Evolutionary conservation across 1,140 invertebrate species (phyloP).

Genomic region (Argopecten irradians): DNA sequence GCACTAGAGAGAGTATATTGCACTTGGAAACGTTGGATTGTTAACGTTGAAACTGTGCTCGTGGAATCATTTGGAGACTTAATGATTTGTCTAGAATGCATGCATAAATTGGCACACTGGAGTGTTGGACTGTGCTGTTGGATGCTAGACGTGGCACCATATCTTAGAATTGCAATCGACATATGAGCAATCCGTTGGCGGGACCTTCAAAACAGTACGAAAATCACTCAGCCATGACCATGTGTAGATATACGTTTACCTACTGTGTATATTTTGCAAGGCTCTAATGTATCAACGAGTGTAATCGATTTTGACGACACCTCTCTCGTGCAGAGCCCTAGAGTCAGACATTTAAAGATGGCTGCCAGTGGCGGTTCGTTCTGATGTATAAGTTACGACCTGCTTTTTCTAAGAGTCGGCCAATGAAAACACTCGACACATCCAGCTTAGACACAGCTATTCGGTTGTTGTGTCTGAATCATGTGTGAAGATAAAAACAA

Average conservation of each 20-base stretch:
- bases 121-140: no score
- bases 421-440: neutral
- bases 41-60: no score
- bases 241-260: neutral
- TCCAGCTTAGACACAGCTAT: neutral
- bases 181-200: no score
- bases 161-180: no score
- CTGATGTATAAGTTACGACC: slow-evolving; percentile 12
- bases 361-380: neutral
- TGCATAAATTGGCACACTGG: no score
- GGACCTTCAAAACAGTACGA: no score
- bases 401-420: neutral
- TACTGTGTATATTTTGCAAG: neutral
- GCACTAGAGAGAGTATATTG: no score
- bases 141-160: no score
- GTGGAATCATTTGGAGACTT: no score
- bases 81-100: no score
- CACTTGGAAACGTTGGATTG: no score
- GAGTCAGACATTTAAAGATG: slow-evolving; percentile 9
- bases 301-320: neutral
- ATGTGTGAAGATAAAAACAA: neutral
- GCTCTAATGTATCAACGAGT: neutral
- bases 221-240: no score
- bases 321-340: neutral
- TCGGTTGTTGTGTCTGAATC: slow-evolving; percentile 3